Evolutionary conservation across 2,113 vertebrate species (phyloP), one percentile per base, ranked within the genome.

Genomic region (Mystacornis crossleyi): DNA sequence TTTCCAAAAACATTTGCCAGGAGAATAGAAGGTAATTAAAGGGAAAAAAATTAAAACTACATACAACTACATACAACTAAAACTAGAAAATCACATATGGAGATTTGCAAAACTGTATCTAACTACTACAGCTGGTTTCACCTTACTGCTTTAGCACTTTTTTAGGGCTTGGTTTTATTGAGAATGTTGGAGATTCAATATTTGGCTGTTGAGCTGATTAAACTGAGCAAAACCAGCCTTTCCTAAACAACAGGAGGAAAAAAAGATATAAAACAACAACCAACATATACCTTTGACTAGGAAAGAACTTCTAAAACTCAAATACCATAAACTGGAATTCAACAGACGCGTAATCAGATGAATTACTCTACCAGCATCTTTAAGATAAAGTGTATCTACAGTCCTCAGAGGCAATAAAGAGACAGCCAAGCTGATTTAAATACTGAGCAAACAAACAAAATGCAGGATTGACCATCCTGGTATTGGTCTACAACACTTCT

Each of bases 221-320:
- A 81, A 71, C n/a, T 40, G 36, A 75, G 28, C 2, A 90, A 82
- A 79, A 31, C 2, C 61, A 75, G 15, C 18, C 82, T 89, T 62
- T 23, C 31, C 57, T 72, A 57, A 83, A 69, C 20, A 94, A 48
- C 8, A 60, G 11, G 31, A 72, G 5, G 9, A 18, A 33, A 78
- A 75, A 31, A 70, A n/a, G 18, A 21, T 8, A 17, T n/a, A 40
- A 33, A 55, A 25, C 21, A 62, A 21, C 20, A 84, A 28, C 12
- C 6, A 42, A 48, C 34, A 15, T 18, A 34, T 62, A 38, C 13
- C 16, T 88, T 64, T 79, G 38, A 69, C 16, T 51, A 38, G 38
- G 45, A 86, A 90, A 77, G 70, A 88, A 72, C 58, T 90, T 92
- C 34, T 82, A 55, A 60, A 65, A 67, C 18, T 77, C 43, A 51